Evolutionary conservation across 2,797 vertebrate genomes (phyloP).

Genomic region (Dicrostonyx torquatus): DNA sequence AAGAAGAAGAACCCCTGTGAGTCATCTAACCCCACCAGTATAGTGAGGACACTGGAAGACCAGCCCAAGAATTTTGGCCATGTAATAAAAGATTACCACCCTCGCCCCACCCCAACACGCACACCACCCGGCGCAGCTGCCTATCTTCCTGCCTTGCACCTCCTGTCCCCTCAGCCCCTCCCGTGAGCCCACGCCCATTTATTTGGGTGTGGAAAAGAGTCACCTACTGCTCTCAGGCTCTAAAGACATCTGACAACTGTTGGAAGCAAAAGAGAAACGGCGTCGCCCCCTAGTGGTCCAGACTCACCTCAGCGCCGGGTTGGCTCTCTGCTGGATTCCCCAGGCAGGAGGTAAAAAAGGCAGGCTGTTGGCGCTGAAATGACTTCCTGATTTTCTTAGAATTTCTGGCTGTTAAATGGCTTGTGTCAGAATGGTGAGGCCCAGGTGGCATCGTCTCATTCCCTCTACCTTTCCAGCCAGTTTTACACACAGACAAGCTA

Average conservation of each 20-base stretch:
- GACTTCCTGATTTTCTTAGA: neutral
- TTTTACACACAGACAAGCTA: neutral
- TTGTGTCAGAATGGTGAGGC: neutral
- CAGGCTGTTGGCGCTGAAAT: fast-evolving
- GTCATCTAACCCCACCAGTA: neutral
- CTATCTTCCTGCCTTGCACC: neutral
- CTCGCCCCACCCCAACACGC: neutral
- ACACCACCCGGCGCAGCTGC: neutral
- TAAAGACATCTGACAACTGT: neutral
- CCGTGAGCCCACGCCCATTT: neutral
- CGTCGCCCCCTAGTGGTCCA: constrained; percentile 78
- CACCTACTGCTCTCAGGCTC: neutral
- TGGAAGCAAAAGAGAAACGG: neutral
- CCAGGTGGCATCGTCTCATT: neutral
- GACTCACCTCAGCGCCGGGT: neutral
- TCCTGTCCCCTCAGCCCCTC: neutral
- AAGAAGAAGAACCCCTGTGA: neutral
- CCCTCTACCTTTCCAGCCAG: neutral
- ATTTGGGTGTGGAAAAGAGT: neutral
- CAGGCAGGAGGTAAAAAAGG: neutral
- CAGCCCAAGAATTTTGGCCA: neutral
- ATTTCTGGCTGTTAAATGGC: neutral
- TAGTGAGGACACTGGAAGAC: neutral
- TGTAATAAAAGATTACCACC: neutral
- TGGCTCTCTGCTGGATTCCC: neutral